phyloP scores from a whole-genome alignment of 1,140 invertebrate genomes.

The Phocides pigmalion region DNA sequence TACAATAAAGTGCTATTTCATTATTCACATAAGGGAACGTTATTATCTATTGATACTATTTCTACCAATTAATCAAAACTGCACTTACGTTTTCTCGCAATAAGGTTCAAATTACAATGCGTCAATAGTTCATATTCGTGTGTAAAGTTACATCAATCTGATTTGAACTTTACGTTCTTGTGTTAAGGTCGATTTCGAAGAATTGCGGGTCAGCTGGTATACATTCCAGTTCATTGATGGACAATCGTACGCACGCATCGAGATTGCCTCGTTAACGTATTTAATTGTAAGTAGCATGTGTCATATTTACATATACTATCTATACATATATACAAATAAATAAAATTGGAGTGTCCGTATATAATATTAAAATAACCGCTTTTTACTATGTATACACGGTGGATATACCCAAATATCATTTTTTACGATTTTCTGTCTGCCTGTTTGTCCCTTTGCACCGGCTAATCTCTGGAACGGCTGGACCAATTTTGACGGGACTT shows the following conservation, averaged over 20 bases:
- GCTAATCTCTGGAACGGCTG: too few relatives aligned
- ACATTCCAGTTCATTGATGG: slow-evolving; percentile 11
- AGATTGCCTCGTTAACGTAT: slow-evolving; percentile 9
- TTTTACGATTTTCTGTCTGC: too few relatives aligned
- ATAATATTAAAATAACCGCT: too few relatives aligned
- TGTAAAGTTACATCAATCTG: not conserved
- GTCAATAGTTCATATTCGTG: not conserved
- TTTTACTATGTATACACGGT: too few relatives aligned
- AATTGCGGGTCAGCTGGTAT: not conserved
- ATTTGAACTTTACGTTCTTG: not conserved
- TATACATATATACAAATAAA: too few relatives aligned
- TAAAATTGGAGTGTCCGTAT: too few relatives aligned
- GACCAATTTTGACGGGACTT: too few relatives aligned
- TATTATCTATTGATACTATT: not conserved
- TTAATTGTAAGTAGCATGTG: slow-evolving; percentile 5
- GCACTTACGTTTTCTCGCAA: not conserved
- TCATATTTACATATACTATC: slow-evolving; percentile 2
- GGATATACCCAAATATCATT: too few relatives aligned
- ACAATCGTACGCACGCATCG: not conserved
- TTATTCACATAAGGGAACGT: not conserved
- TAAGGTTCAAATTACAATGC: not conserved
- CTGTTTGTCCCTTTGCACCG: too few relatives aligned
- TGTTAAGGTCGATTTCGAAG: not conserved
- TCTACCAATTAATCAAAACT: not conserved
- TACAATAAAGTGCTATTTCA: not conserved